Evolutionary conservation across 1,140 invertebrate species (phyloP), one percentile per base, ranked within the genome.

Genomic region (Octopus bimaculoides): DNA sequence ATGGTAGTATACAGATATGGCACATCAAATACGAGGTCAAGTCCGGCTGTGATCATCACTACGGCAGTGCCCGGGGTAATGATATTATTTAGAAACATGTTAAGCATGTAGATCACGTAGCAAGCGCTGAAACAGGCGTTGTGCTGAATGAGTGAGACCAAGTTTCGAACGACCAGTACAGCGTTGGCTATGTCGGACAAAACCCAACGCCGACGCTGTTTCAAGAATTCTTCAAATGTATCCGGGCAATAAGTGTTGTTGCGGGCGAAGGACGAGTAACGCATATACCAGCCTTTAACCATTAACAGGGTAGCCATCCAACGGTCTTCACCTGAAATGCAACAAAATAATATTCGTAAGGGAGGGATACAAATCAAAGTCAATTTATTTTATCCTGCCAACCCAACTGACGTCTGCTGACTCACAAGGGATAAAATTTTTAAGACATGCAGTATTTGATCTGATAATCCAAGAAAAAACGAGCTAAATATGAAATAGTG

Each of bases 121-220:
- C 90, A 90, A 17, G 91, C 87, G 5, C 92, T 92, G 80, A 93
- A 92, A 80, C 92, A 91, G 66, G 92, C 91, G 83, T 93, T 93
- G 20, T 91, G 87, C 77, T 88, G 86, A 4, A 92, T 86, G 7
- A 92, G 91, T 56, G 87, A 88, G 79, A 90, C 89, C 77, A 91
- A 91, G 82, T 92, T 91, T 54, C 87, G 85, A 5, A 93, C 85
- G 5, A 93, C 85, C 83, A 93, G 92, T 80, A 93, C 87, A 54
- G 93, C 92, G 85, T 93, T 93, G 71, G 93, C 92, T 87, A 93
- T 91, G 26, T 93, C 93, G 0, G 92, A 93, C 5, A 93, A 92
- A 73, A 93, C 92, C 92, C 92, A 93, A 52, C 92, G 86, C 4
- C 81, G 78, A 14, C 82, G 79, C 61, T 85, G 84, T 75, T 85